A percentile compares a stretch with the other conserved stretches of the same genome.
These are phyloP conservation scores for Stramonita haemastoma DNA, from an alignment of 2,888 invertebrate genomes.

Conservation along the genomic window DNA sequence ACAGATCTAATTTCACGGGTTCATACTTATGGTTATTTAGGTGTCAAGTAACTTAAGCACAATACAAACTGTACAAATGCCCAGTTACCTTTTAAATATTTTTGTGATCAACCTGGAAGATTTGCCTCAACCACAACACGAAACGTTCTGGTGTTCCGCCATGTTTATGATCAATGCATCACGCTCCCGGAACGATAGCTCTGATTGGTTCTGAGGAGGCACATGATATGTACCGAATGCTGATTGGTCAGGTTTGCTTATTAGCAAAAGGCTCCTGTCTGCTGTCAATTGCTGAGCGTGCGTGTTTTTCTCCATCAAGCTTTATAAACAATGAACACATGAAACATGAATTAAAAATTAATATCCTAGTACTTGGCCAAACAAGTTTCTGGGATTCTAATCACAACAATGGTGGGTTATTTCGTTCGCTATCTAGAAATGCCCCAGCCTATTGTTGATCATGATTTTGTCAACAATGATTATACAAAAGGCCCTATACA, in stretches of 20 bases:
- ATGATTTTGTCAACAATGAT: too few relatives aligned
- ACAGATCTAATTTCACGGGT: not conserved
- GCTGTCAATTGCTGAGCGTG: too few relatives aligned
- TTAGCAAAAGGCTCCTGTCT: constrained; percentile 14
- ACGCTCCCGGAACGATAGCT: constrained; percentile 55
- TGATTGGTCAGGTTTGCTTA: constrained; percentile 56
- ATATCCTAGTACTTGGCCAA: too few relatives aligned
- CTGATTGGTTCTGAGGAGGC: constrained; percentile 58
- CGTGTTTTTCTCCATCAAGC: too few relatives aligned
- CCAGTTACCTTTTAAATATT: not conserved
- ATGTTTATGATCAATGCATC: constrained; percentile 58
- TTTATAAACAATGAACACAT: too few relatives aligned
- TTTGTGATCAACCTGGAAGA: not conserved
- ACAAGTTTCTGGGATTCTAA: too few relatives aligned
- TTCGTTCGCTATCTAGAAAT: too few relatives aligned
- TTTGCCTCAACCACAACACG: not conserved
- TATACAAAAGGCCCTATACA: too few relatives aligned
- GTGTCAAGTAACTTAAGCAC: not conserved
- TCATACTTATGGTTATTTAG: not conserved
- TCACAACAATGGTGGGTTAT: too few relatives aligned
- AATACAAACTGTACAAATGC: not conserved
- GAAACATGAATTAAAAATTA: too few relatives aligned
- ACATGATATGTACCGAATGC: constrained; percentile 60
- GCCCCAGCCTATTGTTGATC: too few relatives aligned
- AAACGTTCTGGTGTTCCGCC: constrained; percentile 48